These are phyloP conservation scores for Onychostoma macrolepis DNA, from an alignment of 2,113 vertebrate species.

Conservation along the genomic window DNA sequence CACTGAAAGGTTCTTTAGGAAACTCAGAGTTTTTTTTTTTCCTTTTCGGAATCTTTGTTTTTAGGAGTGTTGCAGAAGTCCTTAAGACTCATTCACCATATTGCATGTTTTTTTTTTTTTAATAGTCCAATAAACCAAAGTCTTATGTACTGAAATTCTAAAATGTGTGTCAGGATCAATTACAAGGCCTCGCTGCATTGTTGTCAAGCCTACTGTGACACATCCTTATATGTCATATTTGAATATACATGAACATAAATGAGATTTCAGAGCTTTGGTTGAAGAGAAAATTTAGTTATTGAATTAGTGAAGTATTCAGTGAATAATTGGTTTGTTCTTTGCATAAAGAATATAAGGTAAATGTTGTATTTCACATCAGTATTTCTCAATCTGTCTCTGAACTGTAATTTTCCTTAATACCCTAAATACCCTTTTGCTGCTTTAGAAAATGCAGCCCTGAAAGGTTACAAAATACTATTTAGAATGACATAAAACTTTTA, in stretches of 20 bases:
- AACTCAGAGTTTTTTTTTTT: too few species aligned
- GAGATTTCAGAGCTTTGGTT: not conserved
- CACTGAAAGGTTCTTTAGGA: too few species aligned
- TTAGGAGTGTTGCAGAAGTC: too few species aligned
- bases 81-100: not conserved
- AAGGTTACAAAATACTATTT: too few species aligned
- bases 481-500: not conserved
- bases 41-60: too few species aligned
- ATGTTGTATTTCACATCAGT: not conserved
- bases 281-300: not conserved
- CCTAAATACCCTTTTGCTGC: not conserved
- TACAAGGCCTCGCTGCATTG: not conserved
- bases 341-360: not conserved
- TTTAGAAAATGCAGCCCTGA: not conserved
- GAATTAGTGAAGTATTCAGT: not conserved
- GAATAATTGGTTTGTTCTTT: not conserved
- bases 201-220: not conserved
- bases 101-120: not conserved
- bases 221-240: not conserved
- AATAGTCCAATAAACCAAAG: not conserved
- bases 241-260: not conserved
- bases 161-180: not conserved
- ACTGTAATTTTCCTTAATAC: not conserved
- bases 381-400: not conserved
- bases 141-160: not conserved